phyloP scores from a whole-genome alignment of 92 coral and sea anemone genomes.

The Desmophyllum pertusum region DNA sequence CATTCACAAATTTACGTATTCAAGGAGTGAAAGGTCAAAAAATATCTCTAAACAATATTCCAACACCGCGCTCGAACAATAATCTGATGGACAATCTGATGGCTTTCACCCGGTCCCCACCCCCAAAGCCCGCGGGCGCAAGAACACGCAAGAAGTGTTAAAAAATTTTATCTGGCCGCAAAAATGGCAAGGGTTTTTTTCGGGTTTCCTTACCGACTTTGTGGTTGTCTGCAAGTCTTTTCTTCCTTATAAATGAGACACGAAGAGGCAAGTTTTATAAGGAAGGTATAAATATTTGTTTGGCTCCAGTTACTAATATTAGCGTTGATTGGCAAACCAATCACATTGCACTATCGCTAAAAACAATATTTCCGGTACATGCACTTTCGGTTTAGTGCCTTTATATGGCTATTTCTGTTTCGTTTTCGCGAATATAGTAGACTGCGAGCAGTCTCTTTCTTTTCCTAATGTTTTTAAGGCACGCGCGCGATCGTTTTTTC shows the following conservation, averaged over 20 bases:
- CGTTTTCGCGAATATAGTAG: not conserved
- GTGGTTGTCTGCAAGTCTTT: not conserved
- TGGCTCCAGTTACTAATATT: not conserved
- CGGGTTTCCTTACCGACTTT: conserved; percentile 22
- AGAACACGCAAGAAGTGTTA: not conserved
- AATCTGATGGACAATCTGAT: no score
- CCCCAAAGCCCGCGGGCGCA: not conserved
- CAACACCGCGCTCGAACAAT: not conserved
- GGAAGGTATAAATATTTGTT: not conserved
- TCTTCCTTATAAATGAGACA: conserved; percentile 12
- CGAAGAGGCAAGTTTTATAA: not conserved
- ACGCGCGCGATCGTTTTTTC: no score
- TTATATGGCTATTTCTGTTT: conserved; percentile 24
- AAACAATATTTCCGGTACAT: conserved; percentile 18
- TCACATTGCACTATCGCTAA: not conserved
- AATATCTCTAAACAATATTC: not conserved
- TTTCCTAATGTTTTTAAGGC: no score
- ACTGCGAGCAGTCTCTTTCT: no score
- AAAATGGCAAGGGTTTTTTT: not conserved
- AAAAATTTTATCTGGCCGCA: not conserved
- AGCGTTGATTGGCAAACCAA: conserved; percentile 3
- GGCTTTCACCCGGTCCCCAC: not conserved
- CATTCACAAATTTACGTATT: not conserved
- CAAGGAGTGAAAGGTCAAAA: conserved; percentile 10
- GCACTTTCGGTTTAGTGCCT: not conserved